phyloP scores from a whole-genome alignment of 1,140 invertebrate species.

The Dinothrombium tinctorium region DNA sequence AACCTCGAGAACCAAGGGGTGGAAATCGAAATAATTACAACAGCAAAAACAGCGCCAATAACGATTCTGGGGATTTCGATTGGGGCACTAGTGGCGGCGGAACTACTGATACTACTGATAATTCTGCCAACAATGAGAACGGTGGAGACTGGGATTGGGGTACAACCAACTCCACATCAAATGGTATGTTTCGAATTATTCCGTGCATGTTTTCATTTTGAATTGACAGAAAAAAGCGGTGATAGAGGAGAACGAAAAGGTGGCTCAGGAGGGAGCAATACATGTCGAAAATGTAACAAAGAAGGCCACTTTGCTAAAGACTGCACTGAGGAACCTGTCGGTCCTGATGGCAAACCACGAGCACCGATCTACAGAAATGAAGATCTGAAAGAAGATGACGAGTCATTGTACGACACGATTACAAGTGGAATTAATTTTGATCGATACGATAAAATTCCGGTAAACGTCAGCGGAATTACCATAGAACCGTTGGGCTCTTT shows the following conservation, averaged over 20 bases:
- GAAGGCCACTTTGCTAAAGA: slow-evolving; percentile 20
- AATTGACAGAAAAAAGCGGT: too few relatives aligned
- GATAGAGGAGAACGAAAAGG: too few relatives aligned
- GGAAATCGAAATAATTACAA: too few relatives aligned
- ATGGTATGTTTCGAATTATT: too few relatives aligned
- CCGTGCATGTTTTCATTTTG: too few relatives aligned
- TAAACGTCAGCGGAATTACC: slow-evolving; percentile 48
- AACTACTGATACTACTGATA: not conserved
- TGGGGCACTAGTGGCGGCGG: not conserved
- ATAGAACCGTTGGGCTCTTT: slow-evolving; percentile 37
- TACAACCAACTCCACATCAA: too few relatives aligned
- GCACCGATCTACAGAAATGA: slow-evolving; percentile 43
- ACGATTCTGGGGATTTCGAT: not conserved
- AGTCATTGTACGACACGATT: slow-evolving; percentile 44
- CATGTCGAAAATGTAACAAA: slow-evolving; percentile 19
- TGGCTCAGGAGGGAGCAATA: slow-evolving; percentile 8
- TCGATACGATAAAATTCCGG: slow-evolving; percentile 56
- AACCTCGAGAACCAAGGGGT: too few relatives aligned
- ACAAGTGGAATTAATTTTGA: slow-evolving; percentile 64
- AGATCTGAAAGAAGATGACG: slow-evolving; percentile 36
- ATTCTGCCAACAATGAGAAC: too few relatives aligned
- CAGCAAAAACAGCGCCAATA: too few relatives aligned
- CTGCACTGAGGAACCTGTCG: slow-evolving; percentile 16
- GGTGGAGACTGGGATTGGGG: too few relatives aligned
- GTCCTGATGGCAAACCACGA: slow-evolving; percentile 8